Evolutionary conservation across 2,797 vertebrate species (phyloP).

Genomic region (Dallia pectoralis): DNA sequence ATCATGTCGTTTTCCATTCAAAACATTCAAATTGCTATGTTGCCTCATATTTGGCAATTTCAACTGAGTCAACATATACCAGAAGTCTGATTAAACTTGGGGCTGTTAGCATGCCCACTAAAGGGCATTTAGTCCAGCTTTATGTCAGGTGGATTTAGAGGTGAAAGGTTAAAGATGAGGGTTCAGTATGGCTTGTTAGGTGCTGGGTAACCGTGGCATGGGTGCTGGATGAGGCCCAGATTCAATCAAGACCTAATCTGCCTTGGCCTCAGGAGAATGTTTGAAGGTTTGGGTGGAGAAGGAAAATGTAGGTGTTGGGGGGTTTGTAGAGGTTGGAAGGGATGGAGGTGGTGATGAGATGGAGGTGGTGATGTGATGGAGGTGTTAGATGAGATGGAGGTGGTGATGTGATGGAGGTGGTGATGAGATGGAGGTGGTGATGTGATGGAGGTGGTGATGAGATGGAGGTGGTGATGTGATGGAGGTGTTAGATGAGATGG

Average conservation of each 20-base stretch:
- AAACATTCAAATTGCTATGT: neutral
- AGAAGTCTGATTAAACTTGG: neutral
- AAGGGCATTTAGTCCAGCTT: neutral
- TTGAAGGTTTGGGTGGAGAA: neutral
- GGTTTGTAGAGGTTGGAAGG: too few species aligned
- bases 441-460: too few species aligned
- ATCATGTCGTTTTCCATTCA: neutral
- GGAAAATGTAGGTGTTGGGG: too few species aligned
- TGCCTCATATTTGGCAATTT: neutral
- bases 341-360: too few species aligned
- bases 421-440: too few species aligned
- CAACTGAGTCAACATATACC: neutral
- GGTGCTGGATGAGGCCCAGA: neutral
- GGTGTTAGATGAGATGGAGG: too few species aligned
- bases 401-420: too few species aligned
- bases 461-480: too few species aligned
- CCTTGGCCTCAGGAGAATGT: neutral
- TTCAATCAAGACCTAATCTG: neutral
- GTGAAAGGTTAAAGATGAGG: neutral
- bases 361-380: too few species aligned
- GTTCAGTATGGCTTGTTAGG: neutral
- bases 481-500: too few species aligned
- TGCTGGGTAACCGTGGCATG: neutral
- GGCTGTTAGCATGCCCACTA: neutral
- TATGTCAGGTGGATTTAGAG: neutral